Percentiles rank a stretch among this genome's conserved stretches.
Evolutionary conservation across 2,797 vertebrate genomes (phyloP).

Genomic region (Brachymystax lenok): DNA sequence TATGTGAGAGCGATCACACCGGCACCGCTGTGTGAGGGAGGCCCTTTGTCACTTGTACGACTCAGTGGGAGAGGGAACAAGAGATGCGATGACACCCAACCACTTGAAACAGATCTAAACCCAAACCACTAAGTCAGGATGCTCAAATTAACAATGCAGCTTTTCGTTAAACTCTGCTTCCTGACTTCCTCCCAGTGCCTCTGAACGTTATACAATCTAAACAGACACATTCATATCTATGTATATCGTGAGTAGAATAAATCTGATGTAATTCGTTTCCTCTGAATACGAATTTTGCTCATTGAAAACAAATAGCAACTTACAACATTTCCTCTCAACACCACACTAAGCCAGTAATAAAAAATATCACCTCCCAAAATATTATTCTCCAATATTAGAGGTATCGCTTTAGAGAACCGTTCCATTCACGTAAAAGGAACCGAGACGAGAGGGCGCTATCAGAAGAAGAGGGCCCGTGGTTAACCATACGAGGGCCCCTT

Average conservation of each 20-base stretch:
- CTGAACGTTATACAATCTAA: slow-evolving; percentile 44
- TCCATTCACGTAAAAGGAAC: slow-evolving; percentile 24
- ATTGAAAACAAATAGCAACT: background rate
- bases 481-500: slow-evolving; percentile 41
- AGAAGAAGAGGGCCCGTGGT: slow-evolving; percentile 17
- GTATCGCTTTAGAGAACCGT: background rate
- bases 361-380: background rate
- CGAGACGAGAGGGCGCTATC: slow-evolving; percentile 36
- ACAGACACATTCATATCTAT: slow-evolving; percentile 33
- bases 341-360: background rate
- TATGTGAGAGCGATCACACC: slow-evolving; percentile 73
- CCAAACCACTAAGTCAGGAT: slow-evolving; percentile 75
- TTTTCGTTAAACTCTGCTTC: slow-evolving; percentile 70
- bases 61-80: slow-evolving; percentile 71
- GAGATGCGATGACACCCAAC: slow-evolving; percentile 70
- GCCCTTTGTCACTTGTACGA: slow-evolving; percentile 78
- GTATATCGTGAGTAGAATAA: background rate
- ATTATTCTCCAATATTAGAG: background rate
- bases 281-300: background rate
- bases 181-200: slow-evolving; percentile 57
- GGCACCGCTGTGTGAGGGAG: slow-evolving; percentile 74
- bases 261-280: background rate
- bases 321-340: background rate
- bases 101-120: slow-evolving; percentile 71
- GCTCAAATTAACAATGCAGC: slow-evolving; percentile 74